Percentiles rank a stretch among this genome's conserved stretches.
phyloP scores from a whole-genome alignment of 2,113 vertebrate species.

The Tragelaphus strepsiceros region DNA sequence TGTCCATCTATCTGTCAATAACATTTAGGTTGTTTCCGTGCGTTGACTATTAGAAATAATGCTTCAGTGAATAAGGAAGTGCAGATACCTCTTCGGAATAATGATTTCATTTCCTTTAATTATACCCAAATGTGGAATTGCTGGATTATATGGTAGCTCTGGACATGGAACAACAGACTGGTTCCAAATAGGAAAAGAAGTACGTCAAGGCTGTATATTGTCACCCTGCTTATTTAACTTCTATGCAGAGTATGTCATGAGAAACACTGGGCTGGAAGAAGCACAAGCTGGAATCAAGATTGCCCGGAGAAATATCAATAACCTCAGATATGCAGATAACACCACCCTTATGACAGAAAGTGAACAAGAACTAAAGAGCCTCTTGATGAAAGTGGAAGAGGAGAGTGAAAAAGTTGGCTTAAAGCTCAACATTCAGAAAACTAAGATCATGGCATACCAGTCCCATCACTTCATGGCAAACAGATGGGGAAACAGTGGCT shows the following conservation, averaged over 20 bases:
- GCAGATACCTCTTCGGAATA: neutral
- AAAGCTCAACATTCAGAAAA: neutral
- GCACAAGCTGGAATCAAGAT: too few relatives aligned
- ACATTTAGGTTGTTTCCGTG: neutral
- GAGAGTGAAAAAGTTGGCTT: too few relatives aligned
- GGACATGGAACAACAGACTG: neutral
- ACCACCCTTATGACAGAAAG: too few relatives aligned
- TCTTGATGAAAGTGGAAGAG: too few relatives aligned
- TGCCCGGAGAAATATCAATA: too few relatives aligned
- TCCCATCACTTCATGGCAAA: neutral
- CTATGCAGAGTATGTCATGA: neutral
- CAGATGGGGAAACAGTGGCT: neutral
- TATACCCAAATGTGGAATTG: neutral
- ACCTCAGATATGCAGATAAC: too few relatives aligned
- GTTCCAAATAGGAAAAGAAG: neutral
- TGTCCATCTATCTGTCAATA: neutral
- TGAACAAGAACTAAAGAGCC: too few relatives aligned
- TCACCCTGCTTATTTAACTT: neutral
- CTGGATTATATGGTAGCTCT: neutral
- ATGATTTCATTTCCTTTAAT: neutral
- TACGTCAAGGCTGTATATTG: neutral
- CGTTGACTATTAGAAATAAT: neutral
- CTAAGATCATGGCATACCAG: rapidly evolving
- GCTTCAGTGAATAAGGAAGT: neutral
- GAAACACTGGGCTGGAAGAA: neutral